Base-by-base conservation (phyloP, 53 echinoderm and acorn worm genomes). In the Astropecten irregularis region DNA sequence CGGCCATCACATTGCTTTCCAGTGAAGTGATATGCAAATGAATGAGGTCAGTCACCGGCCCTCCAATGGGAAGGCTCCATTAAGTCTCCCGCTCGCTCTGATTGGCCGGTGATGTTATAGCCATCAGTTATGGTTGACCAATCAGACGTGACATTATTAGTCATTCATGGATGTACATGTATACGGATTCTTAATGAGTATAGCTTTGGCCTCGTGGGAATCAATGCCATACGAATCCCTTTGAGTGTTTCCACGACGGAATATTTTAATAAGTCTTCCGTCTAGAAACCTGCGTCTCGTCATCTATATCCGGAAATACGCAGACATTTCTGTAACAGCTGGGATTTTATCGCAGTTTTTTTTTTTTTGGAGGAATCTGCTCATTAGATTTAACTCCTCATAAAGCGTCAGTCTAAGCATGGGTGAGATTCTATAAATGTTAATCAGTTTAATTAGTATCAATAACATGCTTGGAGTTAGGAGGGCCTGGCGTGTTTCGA, bases 61-160 rank as follows among this genome's bases (percentile, higher is more conserved):
- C 28, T 28, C 79, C 79, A 79, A 79, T 62, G 29, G 7, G 79
- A 9, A 26, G 68, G 65, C 31, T 3, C 1, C 3, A 1, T 35
- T 11, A 27, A 19, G 58, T n/a, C n/a, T 22, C 19, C 66, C 2
- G 52, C 47, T 26, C 13, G 53, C 39, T 34, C 40, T 53, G 54
- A 82, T 82, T 82, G 54, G 66, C 52, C 39, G 13, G 40, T 26
- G 56, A 4, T 67, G 44, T 34, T 62, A 20, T 33, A 68, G 36
- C 28, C 68, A 27, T 82, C 82, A 66, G 79, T 79, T 46, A 62
- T 33, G 79, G 79, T 61, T 62, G 62, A 33, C 79, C 79, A 79
- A 79, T 79, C 79, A 79, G 23, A 34, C 25, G 18, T 48, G 62
- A 13, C 46, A 3, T 8, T 62, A 62, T 79, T 79, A 62, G 59